Evolutionary conservation across 1,140 invertebrate genomes (phyloP).

Genomic region (Andrena cerasifolii): DNA sequence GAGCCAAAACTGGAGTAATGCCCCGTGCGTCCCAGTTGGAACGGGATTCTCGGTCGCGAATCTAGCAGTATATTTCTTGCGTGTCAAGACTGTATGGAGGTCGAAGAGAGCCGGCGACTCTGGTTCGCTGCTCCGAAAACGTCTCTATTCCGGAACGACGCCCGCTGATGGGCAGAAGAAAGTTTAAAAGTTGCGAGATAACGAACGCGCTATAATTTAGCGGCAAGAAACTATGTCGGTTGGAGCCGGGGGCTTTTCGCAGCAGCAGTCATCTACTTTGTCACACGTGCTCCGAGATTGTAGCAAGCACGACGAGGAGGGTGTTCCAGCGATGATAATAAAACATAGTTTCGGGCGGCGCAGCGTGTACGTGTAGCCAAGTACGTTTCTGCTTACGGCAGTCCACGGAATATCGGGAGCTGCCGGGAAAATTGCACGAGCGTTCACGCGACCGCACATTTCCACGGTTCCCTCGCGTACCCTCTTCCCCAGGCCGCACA

Average conservation of each 20-base stretch:
- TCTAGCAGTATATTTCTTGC: conserved; percentile 35
- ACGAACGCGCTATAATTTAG: no score
- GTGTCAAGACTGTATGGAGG: conserved; percentile 4
- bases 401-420: no score
- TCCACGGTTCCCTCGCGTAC: background rate
- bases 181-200: no score
- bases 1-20: conserved; percentile 33
- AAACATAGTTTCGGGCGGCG: no score
- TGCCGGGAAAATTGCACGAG: conserved; percentile 1
- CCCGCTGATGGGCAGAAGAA: no score
- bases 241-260: no score
- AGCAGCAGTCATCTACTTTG: no score
- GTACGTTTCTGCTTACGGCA: no score
- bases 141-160: background rate
- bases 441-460: background rate
- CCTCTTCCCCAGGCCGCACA: background rate
- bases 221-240: no score
- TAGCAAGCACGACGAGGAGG: no score
- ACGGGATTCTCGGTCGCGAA: conserved; percentile 3
- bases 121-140: conserved; percentile 7
- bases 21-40: conserved; percentile 37
- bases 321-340: no score
- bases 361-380: conserved; percentile 9
- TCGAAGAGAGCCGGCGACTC: background rate
- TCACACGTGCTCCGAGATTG: no score